A percentile compares a stretch with the other conserved stretches of the same genome.
phyloP scores from a whole-genome alignment of 2,113 vertebrate species.

The Nothocercus julius region DNA sequence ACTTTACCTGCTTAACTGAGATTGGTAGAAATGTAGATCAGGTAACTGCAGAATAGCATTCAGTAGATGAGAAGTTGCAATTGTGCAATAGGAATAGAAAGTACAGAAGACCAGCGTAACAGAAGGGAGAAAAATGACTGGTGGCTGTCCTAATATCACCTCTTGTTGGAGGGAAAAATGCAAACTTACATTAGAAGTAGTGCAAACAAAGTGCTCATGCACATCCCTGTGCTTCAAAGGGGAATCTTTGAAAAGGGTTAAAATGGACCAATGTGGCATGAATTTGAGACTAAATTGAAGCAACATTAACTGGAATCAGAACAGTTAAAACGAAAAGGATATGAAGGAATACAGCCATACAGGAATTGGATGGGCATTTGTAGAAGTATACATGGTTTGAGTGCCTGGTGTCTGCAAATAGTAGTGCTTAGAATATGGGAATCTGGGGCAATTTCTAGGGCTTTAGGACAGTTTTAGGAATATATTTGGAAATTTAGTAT shows the following conservation, averaged over 20 bases:
- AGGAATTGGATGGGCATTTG: not conserved
- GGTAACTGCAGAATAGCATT: not conserved
- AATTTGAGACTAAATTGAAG: not conserved
- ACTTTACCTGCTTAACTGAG: not conserved
- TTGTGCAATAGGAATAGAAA: not conserved
- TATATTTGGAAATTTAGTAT: not conserved
- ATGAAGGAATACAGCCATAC: not conserved
- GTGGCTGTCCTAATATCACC: not conserved
- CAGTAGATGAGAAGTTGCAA: not conserved
- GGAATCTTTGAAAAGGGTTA: not conserved
- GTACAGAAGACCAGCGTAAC: not conserved
- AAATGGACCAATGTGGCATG: not conserved
- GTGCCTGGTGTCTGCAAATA: not conserved
- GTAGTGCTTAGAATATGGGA: not conserved
- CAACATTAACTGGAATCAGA: not conserved
- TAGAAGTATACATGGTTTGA: not conserved
- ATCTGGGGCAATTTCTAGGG: not conserved
- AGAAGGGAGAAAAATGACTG: not conserved
- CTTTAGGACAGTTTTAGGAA: not conserved
- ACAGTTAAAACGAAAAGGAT: not conserved
- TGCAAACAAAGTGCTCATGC: not conserved
- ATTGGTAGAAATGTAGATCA: not conserved
- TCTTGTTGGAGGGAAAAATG: not conserved
- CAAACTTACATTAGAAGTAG: not conserved
- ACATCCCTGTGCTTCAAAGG: accelerated